Evolutionary conservation across 2,113 vertebrate genomes (phyloP).

Genomic region (Rana temporaria): DNA sequence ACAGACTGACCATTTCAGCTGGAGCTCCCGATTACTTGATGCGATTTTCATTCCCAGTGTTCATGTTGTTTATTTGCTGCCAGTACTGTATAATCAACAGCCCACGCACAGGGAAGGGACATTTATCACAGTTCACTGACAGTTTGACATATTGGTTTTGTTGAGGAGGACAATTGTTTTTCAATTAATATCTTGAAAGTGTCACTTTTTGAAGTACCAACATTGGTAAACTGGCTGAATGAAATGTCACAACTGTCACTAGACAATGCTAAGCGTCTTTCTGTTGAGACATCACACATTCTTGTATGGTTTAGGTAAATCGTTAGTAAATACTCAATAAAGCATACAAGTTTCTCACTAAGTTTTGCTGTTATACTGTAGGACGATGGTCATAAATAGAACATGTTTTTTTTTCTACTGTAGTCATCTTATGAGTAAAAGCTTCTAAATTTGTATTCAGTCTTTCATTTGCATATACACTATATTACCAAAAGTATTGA

Average conservation of each 20-base stretch:
- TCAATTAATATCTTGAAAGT: slow-evolving; percentile 8
- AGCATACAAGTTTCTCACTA: no score
- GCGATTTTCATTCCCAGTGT: not conserved
- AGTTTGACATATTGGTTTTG: slow-evolving; percentile 42
- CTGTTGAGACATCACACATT: not conserved
- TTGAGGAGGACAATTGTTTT: not conserved
- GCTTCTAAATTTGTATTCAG: no score
- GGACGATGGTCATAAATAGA: no score
- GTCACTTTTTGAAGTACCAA: slow-evolving; percentile 13
- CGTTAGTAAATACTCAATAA: no score
- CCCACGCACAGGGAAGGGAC: not conserved
- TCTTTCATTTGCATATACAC: no score
- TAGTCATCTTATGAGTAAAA: no score
- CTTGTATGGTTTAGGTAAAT: not conserved
- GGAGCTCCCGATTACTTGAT: not conserved
- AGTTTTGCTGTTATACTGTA: no score
- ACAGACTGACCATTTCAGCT: not conserved
- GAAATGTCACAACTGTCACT: not conserved
- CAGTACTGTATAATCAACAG: not conserved
- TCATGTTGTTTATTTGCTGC: not conserved
- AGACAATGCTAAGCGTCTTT: slow-evolving; percentile 1
- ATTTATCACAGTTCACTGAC: slow-evolving; percentile 32
- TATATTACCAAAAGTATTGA: no score
- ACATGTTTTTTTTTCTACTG: no score
- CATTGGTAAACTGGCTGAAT: not conserved